Evolutionary conservation across 2,797 vertebrate species (phyloP), one percentile per base, ranked within the genome.

Genomic region (Anguilla megastoma): DNA sequence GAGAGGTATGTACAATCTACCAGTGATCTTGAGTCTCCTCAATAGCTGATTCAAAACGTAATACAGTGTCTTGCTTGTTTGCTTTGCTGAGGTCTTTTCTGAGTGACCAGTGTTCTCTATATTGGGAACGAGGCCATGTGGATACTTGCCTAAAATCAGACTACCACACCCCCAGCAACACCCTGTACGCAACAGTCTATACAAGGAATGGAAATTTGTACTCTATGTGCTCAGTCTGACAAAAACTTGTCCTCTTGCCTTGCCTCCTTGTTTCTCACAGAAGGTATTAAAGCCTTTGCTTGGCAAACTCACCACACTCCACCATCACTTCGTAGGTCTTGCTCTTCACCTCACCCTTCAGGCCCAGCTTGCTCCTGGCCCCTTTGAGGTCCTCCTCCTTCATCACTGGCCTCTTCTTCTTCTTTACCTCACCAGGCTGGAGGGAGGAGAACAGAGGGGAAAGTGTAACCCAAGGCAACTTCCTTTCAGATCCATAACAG

Each of bases 271-370:
- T 33, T 30, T 54, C 41, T 83, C 18, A 24, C 12, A 63, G 60
- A 63, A 24, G 60, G 24, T 69, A 6, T 69, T 69, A 27, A 69
- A n/a, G 1, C 6, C 63, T 14, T 69, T 69, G 63, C 80, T 84
- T 52, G n/a, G 24, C n/a, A n/a, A 27, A 95, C 98, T 97, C 91
- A 99, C 98, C 98, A 88, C 97, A 99, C 89, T 99, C 96, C 86
- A 90, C 95, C 97, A 99, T 98, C 94, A 99, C 98, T 94, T 99
- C 97, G 93, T 99, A 99, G 58, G 98, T 99, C 94, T 99, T 99
- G 90, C 98, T 98, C 94, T 98, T 98, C 90, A 97, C 97, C 87
- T 97, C 97, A 85, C 97, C 97, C 94, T 98, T 98, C 91, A 96
- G 95, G 45, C 95, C 88, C 89, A 99, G 97, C 87, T 97, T 98